Base-by-base conservation (phyloP, 92 coral and sea anemone genomes). In the Meandrina meandrites region DNA sequence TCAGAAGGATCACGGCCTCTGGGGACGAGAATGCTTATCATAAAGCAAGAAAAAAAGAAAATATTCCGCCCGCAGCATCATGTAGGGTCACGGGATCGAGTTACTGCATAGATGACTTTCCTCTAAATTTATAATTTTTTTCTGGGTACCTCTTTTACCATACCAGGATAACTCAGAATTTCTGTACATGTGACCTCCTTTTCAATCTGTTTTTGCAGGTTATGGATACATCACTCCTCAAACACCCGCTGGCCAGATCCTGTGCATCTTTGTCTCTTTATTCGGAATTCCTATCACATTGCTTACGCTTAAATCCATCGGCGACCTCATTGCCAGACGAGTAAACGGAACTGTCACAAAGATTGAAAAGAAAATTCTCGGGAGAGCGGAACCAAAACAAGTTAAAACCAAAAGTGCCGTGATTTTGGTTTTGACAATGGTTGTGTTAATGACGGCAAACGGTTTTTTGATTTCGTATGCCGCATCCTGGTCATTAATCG, bases 221-320 rank as follows among this genome's bases (percentile, higher is more conserved):
- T 90, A 81, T 58, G 93, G 93, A 47, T 71, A 60, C 57, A 71
- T 87, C 74, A 90, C 92, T 76, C 90, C 92, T 42, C 85, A 69
- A 40, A 90, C 90, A 37, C 76, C 90, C 21, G 58, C 76, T 14
- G 92, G 92, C 10, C 87, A 90, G 78, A 50, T 86, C 22, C 31
- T 90, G 19, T 90, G 87, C 58, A 18, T 90, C 76, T 54, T 86
- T 14, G 72, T 84, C 27, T 36, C 71, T 16, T 36, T 84, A 56
- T 18, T 74, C 17, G 89, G 92, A 9, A 89, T 89, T 37, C 92
- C 91, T 0, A 50, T 78, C 8, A n/a, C 84, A 13, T 40, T 89
- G 76, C 56, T 89, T 31, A 47, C 91, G 40, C 69, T 89, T 1
- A 78, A 78, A 32, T 89, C 91, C 42, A 78, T 84, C 30, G 92